Evolutionary conservation across 2,113 vertebrate species (phyloP).

Genomic region (Tragulus kanchil): DNA sequence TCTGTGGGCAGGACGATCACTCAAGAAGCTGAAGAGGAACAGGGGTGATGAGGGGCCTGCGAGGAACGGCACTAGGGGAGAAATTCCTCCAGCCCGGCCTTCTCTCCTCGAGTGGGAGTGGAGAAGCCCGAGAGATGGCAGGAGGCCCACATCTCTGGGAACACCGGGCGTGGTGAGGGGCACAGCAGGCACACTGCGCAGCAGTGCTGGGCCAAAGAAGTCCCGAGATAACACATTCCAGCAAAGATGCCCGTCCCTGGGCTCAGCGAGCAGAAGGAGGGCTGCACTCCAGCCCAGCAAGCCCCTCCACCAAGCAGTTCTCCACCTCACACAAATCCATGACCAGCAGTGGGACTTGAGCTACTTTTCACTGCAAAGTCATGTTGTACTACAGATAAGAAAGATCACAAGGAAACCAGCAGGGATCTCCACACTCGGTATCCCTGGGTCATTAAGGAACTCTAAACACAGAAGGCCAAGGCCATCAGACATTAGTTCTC

Average conservation of each 20-base stretch:
- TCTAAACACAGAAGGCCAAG: conserved; percentile 77
- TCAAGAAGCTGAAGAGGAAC: background rate
- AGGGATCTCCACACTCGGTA: conserved; percentile 76
- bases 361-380: background rate
- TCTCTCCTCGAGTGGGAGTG: background rate
- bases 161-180: no score
- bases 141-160: background rate
- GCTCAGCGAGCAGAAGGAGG: background rate
- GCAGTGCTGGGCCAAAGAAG: background rate
- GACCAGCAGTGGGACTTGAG: background rate
- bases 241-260: background rate
- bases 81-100: background rate
- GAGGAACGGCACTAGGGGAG: background rate
- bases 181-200: background rate
- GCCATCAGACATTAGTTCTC: conserved; percentile 73
- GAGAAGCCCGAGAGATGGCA: background rate
- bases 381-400: conserved; percentile 78
- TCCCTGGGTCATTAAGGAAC: conserved; percentile 83
- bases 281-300: background rate
- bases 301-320: background rate
- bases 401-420: conserved; percentile 74
- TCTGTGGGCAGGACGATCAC: background rate
- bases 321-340: background rate
- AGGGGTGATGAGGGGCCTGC: background rate
- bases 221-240: background rate